Evolutionary conservation across 2,797 vertebrate genomes (phyloP), one percentile per base, ranked within the genome.

Genomic region (Zenarchopterus dispar): DNA sequence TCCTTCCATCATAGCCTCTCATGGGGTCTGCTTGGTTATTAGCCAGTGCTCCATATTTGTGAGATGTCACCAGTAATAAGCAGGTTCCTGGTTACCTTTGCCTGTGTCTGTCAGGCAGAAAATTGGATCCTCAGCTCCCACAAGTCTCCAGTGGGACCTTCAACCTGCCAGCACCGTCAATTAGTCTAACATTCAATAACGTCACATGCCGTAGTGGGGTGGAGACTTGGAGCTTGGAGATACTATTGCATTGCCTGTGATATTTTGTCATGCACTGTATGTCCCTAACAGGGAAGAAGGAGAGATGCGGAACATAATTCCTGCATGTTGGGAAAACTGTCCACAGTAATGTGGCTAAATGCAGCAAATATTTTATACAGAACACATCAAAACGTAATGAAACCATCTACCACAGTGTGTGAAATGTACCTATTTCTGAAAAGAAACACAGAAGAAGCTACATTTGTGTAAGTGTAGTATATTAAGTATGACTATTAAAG

Each of bases 31-130:
- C 66, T 68, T 77, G 13, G 72, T 80, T 84, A 84, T 82, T 76
- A 87, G 71, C 70, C 41, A 42, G 67, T 66, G 81, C 77, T 86
- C 72, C 72, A 71, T 87, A 86, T 86, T 83, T 87, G 82, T 84
- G 82, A 80, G 80, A 73, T 89, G 86, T 88, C 89, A 85, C 58
- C 73, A 41, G 78, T 82, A 91, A 90, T 88, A 89, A 88, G 80
- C 75, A 78, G 77, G 59, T 73, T 70, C 56, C 59, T 55, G 65
- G 60, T 70, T 80, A 71, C 23, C 67, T 70, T 65, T 62, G 56
- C 52, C 65, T 60, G 57, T 60, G 73, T 76, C 71, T 90, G 88
- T 87, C 84, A 84, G 77, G 44, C 23, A 31, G 54, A 80, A 82
- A 83, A 87, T 77, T 75, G 66, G 54, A 77, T 72, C 57, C 60